These are phyloP conservation scores for Dasyurus viverrinus DNA, from an alignment of 2,113 vertebrate species.

Conservation along the genomic window DNA sequence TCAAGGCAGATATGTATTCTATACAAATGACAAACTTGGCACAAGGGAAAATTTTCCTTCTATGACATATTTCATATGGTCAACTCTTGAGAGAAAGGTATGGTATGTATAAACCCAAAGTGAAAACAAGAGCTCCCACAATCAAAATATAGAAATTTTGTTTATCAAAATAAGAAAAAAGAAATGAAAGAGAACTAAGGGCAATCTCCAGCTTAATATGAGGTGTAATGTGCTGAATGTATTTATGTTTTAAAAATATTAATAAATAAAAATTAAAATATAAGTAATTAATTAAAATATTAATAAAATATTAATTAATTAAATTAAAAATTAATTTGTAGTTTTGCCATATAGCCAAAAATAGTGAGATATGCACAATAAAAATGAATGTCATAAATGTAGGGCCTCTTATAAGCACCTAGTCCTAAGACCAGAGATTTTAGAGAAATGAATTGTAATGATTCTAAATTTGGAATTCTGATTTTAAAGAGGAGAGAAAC, in stretches of 20 bases:
- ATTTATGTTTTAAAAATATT: not conserved
- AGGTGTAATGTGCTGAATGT: not conserved
- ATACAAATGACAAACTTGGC: not conserved
- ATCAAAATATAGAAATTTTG: not conserved
- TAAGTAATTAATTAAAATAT: too few relatives aligned
- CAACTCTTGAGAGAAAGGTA: not conserved
- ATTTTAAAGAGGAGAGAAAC: not conserved
- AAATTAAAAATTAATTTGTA: too few relatives aligned
- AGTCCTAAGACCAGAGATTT: too few relatives aligned
- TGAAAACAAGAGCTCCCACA: not conserved
- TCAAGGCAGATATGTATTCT: not conserved
- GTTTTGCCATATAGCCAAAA: conserved; percentile 3
- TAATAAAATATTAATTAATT: too few relatives aligned
- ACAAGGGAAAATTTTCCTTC: not conserved
- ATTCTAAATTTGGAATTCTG: not conserved
- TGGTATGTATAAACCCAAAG: not conserved
- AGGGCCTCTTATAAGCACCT: too few relatives aligned
- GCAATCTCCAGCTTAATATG: not conserved
- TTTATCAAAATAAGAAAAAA: not conserved
- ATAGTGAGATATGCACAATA: not conserved
- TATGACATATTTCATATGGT: not conserved
- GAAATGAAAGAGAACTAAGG: not conserved
- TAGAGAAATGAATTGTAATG: too few relatives aligned
- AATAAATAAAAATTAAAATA: too few relatives aligned
- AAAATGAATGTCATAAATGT: too few relatives aligned